These are phyloP conservation scores for Eonycteris spelaea DNA, from an alignment of 2,113 vertebrate species.

Conservation along the genomic window DNA sequence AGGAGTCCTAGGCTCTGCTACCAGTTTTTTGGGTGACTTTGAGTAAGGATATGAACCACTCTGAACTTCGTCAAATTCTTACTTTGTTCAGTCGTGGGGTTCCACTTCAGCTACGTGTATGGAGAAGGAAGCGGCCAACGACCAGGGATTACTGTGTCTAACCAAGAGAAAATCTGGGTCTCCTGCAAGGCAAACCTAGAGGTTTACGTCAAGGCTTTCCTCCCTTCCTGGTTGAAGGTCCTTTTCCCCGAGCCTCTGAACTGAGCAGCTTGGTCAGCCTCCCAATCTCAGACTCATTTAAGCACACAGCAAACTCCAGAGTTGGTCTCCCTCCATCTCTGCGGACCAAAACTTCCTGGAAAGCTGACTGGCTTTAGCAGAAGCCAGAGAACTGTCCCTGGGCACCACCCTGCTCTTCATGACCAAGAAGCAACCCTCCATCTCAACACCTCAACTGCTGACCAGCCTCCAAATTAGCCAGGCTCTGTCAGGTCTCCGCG, in stretches of 20 bases:
- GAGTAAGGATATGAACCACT: not conserved
- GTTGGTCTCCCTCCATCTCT: not conserved
- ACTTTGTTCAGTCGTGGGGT: not conserved
- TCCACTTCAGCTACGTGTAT: not conserved
- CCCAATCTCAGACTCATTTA: not conserved
- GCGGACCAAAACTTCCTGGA: not conserved
- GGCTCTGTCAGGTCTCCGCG: not conserved
- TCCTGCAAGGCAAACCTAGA: not conserved
- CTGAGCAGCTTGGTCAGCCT: not conserved
- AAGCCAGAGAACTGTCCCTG: not conserved
- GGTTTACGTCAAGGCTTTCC: not conserved
- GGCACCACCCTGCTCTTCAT: not conserved
- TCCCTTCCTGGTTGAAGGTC: not conserved
- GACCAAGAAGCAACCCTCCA: not conserved
- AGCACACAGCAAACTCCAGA: not conserved
- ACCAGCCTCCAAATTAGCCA: not conserved
- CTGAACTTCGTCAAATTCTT: not conserved
- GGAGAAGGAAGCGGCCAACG: not conserved
- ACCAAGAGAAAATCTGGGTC: not conserved
- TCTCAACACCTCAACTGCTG: not conserved
- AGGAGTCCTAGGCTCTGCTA: not conserved
- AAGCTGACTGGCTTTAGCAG: not conserved
- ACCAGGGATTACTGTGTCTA: not conserved
- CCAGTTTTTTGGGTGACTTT: not conserved
- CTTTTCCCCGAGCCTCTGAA: not conserved